phyloP scores from a whole-genome alignment of 2,113 vertebrate genomes.

The Ictidomys tridecemlineatus region DNA sequence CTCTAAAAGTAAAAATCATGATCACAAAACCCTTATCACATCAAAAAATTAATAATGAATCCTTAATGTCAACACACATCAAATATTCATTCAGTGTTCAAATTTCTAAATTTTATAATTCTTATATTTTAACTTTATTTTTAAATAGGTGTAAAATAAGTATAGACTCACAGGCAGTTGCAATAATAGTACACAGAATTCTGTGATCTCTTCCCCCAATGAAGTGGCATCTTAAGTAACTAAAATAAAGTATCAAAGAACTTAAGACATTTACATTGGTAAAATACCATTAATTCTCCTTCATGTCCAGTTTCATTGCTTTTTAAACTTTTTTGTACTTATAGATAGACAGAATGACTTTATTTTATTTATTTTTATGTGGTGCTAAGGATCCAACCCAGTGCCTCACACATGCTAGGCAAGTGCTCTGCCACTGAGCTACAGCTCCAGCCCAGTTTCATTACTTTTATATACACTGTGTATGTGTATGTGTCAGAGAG shows the following conservation, averaged over 20 bases:
- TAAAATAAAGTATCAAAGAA: background rate
- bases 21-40: background rate
- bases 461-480: background rate
- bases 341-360: too few relatives aligned
- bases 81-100: background rate
- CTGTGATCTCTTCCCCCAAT: background rate
- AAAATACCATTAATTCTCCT: background rate
- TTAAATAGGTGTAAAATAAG: background rate
- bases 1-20: background rate
- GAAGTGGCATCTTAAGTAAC: background rate
- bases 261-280: background rate
- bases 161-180: background rate
- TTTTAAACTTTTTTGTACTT: too few relatives aligned
- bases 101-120: conserved; percentile 19
- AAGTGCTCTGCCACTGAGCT: too few relatives aligned
- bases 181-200: background rate
- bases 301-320: background rate
- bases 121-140: background rate
- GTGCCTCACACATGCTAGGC: too few relatives aligned
- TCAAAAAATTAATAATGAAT: background rate
- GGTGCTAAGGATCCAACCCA: too few relatives aligned
- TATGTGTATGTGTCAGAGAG: background rate
- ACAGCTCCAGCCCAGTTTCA: background rate
- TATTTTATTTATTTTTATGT: too few relatives aligned
- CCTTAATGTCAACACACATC: background rate